A percentile compares a stretch with the other conserved stretches of the same genome.
Evolutionary conservation across 2,888 invertebrate genomes (phyloP).

Genomic region (Phymatocera aterrima): DNA sequence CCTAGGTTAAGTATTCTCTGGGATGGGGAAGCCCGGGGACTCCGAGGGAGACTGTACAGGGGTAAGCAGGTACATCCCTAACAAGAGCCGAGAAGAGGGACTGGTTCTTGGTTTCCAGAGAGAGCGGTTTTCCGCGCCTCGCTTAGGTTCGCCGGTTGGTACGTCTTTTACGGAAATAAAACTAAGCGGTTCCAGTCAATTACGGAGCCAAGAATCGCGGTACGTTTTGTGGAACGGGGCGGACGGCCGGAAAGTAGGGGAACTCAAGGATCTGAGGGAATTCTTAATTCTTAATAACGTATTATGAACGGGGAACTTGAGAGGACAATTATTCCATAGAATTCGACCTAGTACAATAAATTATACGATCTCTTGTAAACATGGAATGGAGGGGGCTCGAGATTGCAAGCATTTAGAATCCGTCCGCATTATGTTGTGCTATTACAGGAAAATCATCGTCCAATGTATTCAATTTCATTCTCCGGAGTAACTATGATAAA

Average conservation of each 20-base stretch:
- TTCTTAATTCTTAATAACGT: slow-evolving; percentile 33
- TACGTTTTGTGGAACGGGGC: neutral
- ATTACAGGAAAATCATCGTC: no score
- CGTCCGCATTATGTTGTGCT: no score
- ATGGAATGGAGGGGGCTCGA: no score
- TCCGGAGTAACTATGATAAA: no score
- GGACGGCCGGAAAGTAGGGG: neutral
- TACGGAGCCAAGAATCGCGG: slow-evolving; percentile 56
- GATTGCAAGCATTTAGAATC: no score
- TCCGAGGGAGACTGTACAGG: neutral
- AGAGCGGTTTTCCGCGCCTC: slow-evolving; percentile 6
- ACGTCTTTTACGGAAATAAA: slow-evolving; percentile 57
- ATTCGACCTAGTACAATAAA: no score
- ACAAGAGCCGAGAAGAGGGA: neutral
- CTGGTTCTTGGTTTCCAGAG: neutral
- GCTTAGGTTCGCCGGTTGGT: neutral
- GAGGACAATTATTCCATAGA: no score
- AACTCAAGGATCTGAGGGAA: neutral
- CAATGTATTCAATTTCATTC: no score
- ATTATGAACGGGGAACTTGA: neutral
- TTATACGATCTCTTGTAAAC: no score
- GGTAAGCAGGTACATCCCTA: neutral
- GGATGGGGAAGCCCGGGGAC: neutral
- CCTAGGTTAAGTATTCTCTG: neutral
- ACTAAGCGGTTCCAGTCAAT: slow-evolving; percentile 68